phyloP scores from a whole-genome alignment of 2,113 vertebrate genomes.

The Melanerpes aurifrons region DNA sequence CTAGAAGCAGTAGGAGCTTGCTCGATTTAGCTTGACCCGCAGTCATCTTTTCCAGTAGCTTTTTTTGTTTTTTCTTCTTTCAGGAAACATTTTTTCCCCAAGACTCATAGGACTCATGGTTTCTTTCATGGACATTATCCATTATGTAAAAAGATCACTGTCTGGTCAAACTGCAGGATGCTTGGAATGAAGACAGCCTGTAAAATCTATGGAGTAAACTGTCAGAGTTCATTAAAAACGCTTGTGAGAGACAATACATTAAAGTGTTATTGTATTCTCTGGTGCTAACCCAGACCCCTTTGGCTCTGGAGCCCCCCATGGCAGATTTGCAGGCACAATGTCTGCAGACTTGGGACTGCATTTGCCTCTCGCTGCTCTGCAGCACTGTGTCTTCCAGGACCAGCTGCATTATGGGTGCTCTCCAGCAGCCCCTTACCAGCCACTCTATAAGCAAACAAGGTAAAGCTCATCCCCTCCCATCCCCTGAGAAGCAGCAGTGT shows the following conservation, averaged over 20 bases:
- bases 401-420: background rate
- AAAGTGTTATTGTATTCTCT: background rate
- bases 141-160: conserved; percentile 50
- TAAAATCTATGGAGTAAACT: conserved; percentile 36
- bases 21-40: conserved; percentile 12
- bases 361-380: background rate
- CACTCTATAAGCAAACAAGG: background rate
- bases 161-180: conserved; percentile 41
- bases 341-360: background rate
- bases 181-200: conserved; percentile 32
- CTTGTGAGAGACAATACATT: conserved; percentile 29
- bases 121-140: conserved; percentile 34
- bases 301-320: background rate
- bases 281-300: background rate
- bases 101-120: conserved; percentile 38
- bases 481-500: background rate
- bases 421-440: background rate
- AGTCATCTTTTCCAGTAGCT: conserved; percentile 41
- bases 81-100: conserved; percentile 51
- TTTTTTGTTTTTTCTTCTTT: conserved; percentile 25
- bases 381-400: background rate
- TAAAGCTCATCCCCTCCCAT: background rate
- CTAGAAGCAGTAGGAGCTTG: conserved; percentile 32
- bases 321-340: background rate
- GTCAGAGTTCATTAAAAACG: conserved; percentile 30